Base-by-base conservation (phyloP, 2,888 invertebrate genomes). In the Drosophila prolongata region DNA sequence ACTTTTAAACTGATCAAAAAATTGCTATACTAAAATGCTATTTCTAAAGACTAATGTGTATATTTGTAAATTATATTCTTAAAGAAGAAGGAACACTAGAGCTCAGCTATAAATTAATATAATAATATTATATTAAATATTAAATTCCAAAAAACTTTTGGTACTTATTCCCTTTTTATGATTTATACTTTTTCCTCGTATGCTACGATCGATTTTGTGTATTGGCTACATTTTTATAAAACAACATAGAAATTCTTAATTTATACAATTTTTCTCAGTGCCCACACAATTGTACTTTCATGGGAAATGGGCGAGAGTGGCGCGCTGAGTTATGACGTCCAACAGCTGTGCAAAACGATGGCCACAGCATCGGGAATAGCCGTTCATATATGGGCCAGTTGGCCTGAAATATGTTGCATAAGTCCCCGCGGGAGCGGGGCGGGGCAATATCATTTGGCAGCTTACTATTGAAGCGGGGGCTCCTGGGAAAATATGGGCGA, bases 291-390 rank as follows among this genome's bases (percentile, higher is more conserved):
- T 40, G 70, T 71, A 27, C n/a, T 56, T 71, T 71, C 65, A 56
- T 70, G 66, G 27, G 40, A 27, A 44, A 13, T 11, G 37, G 42
- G n/a, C 47, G 42, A 56, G 50, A 62, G 75, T 43, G 62, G 54
- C 60, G 79, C 61, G 56, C 86, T 86, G 87, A 89, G 89, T 89
- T 85, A 85, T 85, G 85, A 77, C 70, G 71, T 69, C 82, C 75
- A 85, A 75, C 89, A 87, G 85, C 87, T 85, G 85, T 66, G 82
- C 76, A 59, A 74, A 89, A 79, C 78, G 82, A 75, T 60, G 65
- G 59, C 70, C 49, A 30, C 34, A 59, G 44, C 43, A 40, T 38
- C 61, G 44, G 56, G 64, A 14, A 55, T 54, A 69, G 46, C 49
- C 47, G 34, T 44, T 53, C 72, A 57, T 55, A 69, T 67, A 62